Conservation (phyloP, 2,888 invertebrate genomes). For the Aquatica leii region DNA sequence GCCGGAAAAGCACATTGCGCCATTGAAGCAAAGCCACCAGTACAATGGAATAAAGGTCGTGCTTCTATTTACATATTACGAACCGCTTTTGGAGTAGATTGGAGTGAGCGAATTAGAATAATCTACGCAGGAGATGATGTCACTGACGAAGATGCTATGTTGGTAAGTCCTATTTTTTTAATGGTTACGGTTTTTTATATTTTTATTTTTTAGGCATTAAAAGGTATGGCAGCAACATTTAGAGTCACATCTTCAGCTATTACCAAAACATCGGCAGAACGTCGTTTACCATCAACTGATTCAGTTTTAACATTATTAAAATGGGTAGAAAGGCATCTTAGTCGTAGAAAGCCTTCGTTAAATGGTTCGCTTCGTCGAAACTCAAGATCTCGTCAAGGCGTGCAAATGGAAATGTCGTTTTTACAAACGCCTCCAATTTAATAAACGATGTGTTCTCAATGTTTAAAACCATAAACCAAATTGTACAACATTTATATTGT, state of each 20-base stretch:
- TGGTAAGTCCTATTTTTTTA: conserved; percentile 64
- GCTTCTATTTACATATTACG: conserved; percentile 90
- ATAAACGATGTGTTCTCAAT: too few species aligned
- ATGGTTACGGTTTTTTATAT: not conserved
- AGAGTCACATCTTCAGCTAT: conserved; percentile 86
- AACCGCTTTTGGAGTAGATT: conserved; percentile 90
- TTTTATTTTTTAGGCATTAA: conserved; percentile 72
- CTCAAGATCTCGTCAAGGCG: conserved; percentile 73
- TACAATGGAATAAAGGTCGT: conserved; percentile 90
- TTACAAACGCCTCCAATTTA: conserved; percentile 56
- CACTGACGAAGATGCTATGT: conserved; percentile 91
- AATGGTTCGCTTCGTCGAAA: conserved; percentile 65
- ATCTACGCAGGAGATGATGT: conserved; percentile 90
- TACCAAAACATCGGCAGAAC: conserved; percentile 85
- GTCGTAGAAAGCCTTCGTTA: conserved; percentile 74
- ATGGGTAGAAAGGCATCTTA: conserved; percentile 88
- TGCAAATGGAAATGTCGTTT: conserved; percentile 82
- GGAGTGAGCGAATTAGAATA: conserved; percentile 89
- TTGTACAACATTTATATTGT: too few species aligned
- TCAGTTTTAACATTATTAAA: conserved; percentile 88
- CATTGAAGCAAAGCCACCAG: conserved; percentile 89
- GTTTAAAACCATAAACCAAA: too few species aligned
- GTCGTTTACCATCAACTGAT: conserved; percentile 87
- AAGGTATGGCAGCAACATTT: conserved; percentile 94
- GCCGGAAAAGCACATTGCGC: conserved; percentile 85